Conservation (phyloP, 2,797 vertebrate species). For the Strix occidentalis region DNA sequence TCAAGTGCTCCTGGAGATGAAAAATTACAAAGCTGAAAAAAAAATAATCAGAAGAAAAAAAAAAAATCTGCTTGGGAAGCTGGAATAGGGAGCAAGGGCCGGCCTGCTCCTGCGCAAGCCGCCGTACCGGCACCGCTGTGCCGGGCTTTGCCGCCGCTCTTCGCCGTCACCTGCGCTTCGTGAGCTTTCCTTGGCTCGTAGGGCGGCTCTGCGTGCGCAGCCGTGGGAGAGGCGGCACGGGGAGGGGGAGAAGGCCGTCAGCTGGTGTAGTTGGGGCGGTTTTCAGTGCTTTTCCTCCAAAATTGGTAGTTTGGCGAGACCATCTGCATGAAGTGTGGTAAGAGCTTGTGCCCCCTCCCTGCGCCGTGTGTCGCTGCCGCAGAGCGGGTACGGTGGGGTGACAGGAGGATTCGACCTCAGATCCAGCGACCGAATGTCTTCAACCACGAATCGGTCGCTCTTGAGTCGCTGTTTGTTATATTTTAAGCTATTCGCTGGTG, state of each 20-base stretch:
- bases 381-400: not conserved
- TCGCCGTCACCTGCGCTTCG: too few relatives aligned
- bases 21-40: not conserved
- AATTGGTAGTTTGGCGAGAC: not conserved
- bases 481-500: not conserved
- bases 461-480: not conserved
- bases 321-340: too few relatives aligned
- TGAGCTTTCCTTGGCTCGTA: too few relatives aligned
- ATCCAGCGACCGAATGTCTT: not conserved
- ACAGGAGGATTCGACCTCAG: not conserved
- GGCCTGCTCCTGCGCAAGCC: too few relatives aligned
- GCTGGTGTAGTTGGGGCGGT: too few relatives aligned
- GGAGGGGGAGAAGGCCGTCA: too few relatives aligned
- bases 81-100: not conserved
- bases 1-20: not conserved
- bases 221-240: too few relatives aligned
- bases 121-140: too few relatives aligned
- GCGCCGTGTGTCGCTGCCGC: accelerated
- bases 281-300: not conserved
- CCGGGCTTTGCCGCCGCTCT: too few relatives aligned
- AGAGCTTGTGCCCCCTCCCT: not conserved
- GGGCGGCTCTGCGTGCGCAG: too few relatives aligned
- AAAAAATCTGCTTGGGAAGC: not conserved
- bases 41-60: too few relatives aligned
- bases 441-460: not conserved